Percentiles rank a stretch among this genome's conserved stretches.
phyloP scores from a whole-genome alignment of 2,888 invertebrate genomes.

The Xylophagus ater region DNA sequence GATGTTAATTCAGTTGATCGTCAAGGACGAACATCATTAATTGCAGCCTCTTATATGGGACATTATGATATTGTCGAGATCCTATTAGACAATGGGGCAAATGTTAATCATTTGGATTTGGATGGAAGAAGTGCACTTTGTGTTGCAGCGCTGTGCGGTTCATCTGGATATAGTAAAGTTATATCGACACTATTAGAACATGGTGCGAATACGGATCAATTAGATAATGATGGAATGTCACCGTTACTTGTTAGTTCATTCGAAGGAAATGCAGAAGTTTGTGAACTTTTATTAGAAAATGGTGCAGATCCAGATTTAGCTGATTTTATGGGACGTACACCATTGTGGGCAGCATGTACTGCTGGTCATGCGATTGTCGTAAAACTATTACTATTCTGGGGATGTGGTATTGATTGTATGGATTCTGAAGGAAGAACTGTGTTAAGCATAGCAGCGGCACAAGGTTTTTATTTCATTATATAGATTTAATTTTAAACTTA shows the following conservation, averaged over 20 bases:
- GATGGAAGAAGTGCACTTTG: slow-evolving; percentile 81
- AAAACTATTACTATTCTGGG: slow-evolving; percentile 83
- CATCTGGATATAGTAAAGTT: slow-evolving; percentile 56
- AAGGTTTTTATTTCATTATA: slow-evolving; percentile 42
- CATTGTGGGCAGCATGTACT: slow-evolving; percentile 85
- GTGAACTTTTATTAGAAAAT: slow-evolving; percentile 80
- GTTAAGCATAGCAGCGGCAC: slow-evolving; percentile 71
- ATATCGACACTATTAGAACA: slow-evolving; percentile 65
- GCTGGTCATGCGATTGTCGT: slow-evolving; percentile 84
- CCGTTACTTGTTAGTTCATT: slow-evolving; percentile 82
- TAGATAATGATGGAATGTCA: slow-evolving; percentile 79
- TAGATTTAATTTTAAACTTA: too few species aligned
- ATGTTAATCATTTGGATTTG: slow-evolving; percentile 74
- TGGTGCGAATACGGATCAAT: slow-evolving; percentile 70
- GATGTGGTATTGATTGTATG: slow-evolving; percentile 89
- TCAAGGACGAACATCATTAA: slow-evolving; percentile 82
- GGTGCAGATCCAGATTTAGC: slow-evolving; percentile 86
- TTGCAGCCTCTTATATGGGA: slow-evolving; percentile 94
- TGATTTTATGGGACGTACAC: slow-evolving; percentile 71
- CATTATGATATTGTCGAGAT: slow-evolving; percentile 84
- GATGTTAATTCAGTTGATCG: slow-evolving; percentile 75
- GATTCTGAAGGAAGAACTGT: slow-evolving; percentile 90
- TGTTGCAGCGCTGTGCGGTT: slow-evolving; percentile 77
- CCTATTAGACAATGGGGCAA: slow-evolving; percentile 67
- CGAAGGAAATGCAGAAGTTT: slow-evolving; percentile 85